Evolutionary conservation across 2,888 invertebrate species (phyloP), one percentile per base, ranked within the genome.

Genomic region (Phyllotreta cruciferae): DNA sequence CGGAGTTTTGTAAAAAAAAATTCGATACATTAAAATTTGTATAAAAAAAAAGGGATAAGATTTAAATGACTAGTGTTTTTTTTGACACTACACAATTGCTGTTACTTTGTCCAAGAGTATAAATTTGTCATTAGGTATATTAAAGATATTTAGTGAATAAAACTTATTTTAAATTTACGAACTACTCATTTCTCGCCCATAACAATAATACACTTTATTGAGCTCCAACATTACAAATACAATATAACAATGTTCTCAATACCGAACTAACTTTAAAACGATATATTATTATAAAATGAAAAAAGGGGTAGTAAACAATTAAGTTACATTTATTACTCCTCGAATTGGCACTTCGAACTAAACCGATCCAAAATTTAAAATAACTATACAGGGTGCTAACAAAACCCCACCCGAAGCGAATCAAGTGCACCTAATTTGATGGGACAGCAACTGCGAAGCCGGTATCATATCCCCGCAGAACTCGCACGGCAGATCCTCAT

Each of bases 401-500:
- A 24, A 24, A 1, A 24, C 24, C 24, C 24, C 24, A 24, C 24
- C n/a, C n/a, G n/a, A n/a, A 24, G 4, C 24, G 24, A 24, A 24
- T 73, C 71, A 77, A 58, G 69, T 74, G 71, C 83, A 83, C n/a
- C 77, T 75, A 6, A 80, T 81, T 79, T 87, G 86, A 75, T 88
- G 88, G 67, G 81, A 81, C 66, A 85, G 82, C 3, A 88, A 77
- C 60, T 83, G 80, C 0, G 83, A 82, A 0, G 83, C 83, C 0
- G 83, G 84, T 64, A 86, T 81, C 70, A 82, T 81, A 13, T 75
- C 75, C 14, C 79, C 79, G 75, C 87, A 87, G 79, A 87, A 87
- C 81, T 87, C 87, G 76, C 87, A 87, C 5, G 87, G 87, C 49
- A 87, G 78, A 64, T 80, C 80, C 47, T 83, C 81, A 49, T 82